Conservation (phyloP, 1,140 invertebrate species). For the Vollenhovia emeryi region DNA sequence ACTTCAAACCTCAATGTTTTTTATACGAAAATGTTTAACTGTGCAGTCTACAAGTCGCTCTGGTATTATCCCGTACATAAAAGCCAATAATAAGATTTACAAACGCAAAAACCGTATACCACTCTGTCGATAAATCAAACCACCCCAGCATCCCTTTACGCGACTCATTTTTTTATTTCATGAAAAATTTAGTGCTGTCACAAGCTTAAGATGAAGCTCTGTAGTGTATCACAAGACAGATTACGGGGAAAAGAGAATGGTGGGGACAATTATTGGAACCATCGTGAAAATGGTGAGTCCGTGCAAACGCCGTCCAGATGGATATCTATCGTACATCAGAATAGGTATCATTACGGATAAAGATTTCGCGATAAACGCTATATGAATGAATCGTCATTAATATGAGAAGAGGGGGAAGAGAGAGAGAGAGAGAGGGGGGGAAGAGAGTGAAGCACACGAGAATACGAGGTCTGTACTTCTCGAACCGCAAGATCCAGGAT, state of each 20-base stretch:
- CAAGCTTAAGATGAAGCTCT: background rate
- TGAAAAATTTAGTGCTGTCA: background rate
- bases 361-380: slow-evolving; percentile 62
- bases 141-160: too few relatives aligned
- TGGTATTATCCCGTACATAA: too few relatives aligned
- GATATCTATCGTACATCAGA: slow-evolving; percentile 25
- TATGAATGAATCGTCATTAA: slow-evolving; percentile 63
- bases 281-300: background rate
- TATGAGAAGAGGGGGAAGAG: background rate
- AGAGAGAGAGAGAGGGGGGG: background rate
- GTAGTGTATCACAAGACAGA: background rate
- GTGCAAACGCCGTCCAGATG: slow-evolving; percentile 51
- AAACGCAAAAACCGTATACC: too few relatives aligned
- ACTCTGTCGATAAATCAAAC: too few relatives aligned
- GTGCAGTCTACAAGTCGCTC: too few relatives aligned
- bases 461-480: slow-evolving; percentile 32
- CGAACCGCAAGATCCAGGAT: slow-evolving; percentile 69
- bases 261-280: background rate
- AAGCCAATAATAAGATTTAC: too few relatives aligned
- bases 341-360: slow-evolving; percentile 51
- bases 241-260: background rate
- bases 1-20: too few relatives aligned
- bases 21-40: too few relatives aligned
- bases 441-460: background rate
- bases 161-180: background rate